Percentiles rank a stretch among this genome's conserved stretches.
Evolutionary conservation across 2,888 invertebrate genomes (phyloP).

Genomic region (Spisula solida): DNA sequence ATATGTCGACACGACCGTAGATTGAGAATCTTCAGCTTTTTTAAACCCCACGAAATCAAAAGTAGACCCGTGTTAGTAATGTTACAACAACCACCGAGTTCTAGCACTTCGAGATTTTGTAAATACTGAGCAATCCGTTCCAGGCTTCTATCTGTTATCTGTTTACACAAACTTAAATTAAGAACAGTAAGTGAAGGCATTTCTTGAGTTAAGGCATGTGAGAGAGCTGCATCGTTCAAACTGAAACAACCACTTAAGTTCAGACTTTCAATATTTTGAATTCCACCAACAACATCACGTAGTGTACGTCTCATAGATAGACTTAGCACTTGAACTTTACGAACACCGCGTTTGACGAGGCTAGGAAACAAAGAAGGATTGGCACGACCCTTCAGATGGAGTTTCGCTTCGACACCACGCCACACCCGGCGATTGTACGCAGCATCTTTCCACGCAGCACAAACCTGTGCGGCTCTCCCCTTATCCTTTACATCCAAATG

Average conservation of each 20-base stretch:
- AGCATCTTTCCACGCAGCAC: slow-evolving; percentile 95
- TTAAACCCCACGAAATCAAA: slow-evolving; percentile 95
- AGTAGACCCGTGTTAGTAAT: slow-evolving; percentile 96
- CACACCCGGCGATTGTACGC: slow-evolving; percentile 97
- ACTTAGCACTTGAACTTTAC: slow-evolving; percentile 95
- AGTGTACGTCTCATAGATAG: slow-evolving; percentile 91
- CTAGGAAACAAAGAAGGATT: slow-evolving; percentile 95
- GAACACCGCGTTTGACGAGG: slow-evolving; percentile 95
- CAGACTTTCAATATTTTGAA: slow-evolving; percentile 95
- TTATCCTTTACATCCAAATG: slow-evolving; percentile 95
- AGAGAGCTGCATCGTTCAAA: slow-evolving; percentile 95
- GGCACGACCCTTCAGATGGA: slow-evolving; percentile 92
- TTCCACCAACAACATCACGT: slow-evolving; percentile 94
- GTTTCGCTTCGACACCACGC: slow-evolving; percentile 96
- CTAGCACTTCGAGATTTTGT: slow-evolving; percentile 94
- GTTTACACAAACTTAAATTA: slow-evolving; percentile 97
- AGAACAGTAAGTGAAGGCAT: slow-evolving; percentile 93
- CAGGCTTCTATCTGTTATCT: slow-evolving; percentile 96
- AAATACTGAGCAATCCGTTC: slow-evolving; percentile 94
- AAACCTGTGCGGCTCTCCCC: slow-evolving; percentile 96
- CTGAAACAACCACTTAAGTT: slow-evolving; percentile 98
- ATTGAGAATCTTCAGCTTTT: slow-evolving; percentile 94
- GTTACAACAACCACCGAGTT: slow-evolving; percentile 96
- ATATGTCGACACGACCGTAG: slow-evolving; percentile 97
- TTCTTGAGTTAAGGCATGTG: slow-evolving; percentile 93